Base-by-base conservation (phyloP, 2,888 invertebrate genomes). In the Eilema griseolum region DNA sequence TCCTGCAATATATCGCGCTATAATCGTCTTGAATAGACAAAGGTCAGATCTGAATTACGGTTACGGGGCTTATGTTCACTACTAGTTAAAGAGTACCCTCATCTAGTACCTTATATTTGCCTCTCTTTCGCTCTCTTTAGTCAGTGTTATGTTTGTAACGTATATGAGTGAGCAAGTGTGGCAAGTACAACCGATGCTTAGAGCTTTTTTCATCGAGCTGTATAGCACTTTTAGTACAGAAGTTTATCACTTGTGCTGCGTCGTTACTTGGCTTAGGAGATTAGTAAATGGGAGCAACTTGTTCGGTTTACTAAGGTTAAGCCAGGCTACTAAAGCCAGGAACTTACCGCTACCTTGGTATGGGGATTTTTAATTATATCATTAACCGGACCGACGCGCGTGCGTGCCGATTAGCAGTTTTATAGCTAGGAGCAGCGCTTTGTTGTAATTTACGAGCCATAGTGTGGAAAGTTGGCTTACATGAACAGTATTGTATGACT, bases 281-380 rank as follows among this genome's bases (percentile, higher is more conserved):
- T 93, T 93, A 93, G 91, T 89, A 87, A 91, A 89, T 88, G 88
- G 88, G 89, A 88, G 88, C 91, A 92, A 92, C 89, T 92, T 91
- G 91, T 91, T 91, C 90, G 88, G 90, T 91, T 89, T 89, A 91
- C 90, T 90, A 88, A 88, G 91, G 89, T 89, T 92, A 92, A 92
- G 90, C 90, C 85, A 82, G 86, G 77, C 84, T 79, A 86, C 86
- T 88, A 89, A 91, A 89, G 87, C 88, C 85, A 75, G 77, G 85
- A 91, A 89, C 85, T 91, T 88, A 85, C 80, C 82, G 82, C 85
- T 86, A 87, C 88, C 89, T 90, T 87, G 84, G 86, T 86, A 78
- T 80, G 78, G 73, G 81, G 82, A 83, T 81, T 78, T 82, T 82
- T 81, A 80, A 80, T 83, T 81, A 88, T 85, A 88, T 90, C 91